Percentiles rank a stretch among this genome's conserved stretches.
Conservation (phyloP, 2,888 invertebrate genomes). For the Lycaena phlaeas region DNA sequence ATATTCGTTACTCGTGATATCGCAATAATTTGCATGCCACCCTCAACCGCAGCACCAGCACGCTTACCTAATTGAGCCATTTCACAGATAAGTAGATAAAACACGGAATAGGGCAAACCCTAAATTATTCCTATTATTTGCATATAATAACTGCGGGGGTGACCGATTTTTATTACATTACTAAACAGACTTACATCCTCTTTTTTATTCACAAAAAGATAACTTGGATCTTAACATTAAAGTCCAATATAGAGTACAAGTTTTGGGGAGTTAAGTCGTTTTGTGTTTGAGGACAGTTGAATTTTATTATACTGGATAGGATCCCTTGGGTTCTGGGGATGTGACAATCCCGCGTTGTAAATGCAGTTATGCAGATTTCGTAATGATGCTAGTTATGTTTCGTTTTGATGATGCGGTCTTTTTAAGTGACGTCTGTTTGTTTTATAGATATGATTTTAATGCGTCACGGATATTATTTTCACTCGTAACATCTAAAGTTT, state of each 20-base stretch:
- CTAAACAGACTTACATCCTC: constrained; percentile 19
- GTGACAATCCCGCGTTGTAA: constrained; percentile 45
- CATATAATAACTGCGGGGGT: constrained; percentile 66
- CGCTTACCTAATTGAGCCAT: constrained; percentile 66
- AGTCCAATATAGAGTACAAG: constrained; percentile 7
- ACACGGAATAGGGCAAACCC: constrained; percentile 57
- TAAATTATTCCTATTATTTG: constrained; percentile 69
- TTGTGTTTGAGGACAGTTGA: constrained; percentile 15
- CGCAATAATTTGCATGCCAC: constrained; percentile 34
- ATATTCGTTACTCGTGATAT: constrained; percentile 53
- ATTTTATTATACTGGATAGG: constrained; percentile 20
- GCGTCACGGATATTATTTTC: background rate
- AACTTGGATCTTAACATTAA: constrained; percentile 10
- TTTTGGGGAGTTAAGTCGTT: constrained; percentile 10
- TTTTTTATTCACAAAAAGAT: constrained; percentile 13
- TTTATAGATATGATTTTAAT: constrained; percentile 13
- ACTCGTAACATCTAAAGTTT: too few species aligned
- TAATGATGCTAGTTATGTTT: constrained; percentile 43
- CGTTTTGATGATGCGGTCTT: constrained; percentile 35
- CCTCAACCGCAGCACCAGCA: constrained; percentile 29
- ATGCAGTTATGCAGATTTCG: constrained; percentile 61
- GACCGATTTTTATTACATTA: constrained; percentile 30
- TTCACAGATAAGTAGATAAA: constrained; percentile 72
- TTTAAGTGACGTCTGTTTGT: constrained; percentile 20
- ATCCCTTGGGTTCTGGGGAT: constrained; percentile 40